Conservation (phyloP, 2,113 vertebrate species). For the Cricetomys ansorgei region DNA sequence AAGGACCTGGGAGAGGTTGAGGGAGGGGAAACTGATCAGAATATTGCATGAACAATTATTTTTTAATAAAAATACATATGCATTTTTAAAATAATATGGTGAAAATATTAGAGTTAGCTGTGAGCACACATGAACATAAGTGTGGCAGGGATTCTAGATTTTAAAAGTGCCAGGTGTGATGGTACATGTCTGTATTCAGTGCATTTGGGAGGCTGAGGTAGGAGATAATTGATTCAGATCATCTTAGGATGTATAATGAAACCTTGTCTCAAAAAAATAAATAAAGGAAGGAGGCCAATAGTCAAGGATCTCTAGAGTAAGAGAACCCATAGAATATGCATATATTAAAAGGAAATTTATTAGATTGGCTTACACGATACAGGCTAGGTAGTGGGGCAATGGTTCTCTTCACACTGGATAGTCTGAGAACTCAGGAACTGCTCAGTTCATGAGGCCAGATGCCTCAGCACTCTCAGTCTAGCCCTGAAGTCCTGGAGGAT, state of each 20-base stretch:
- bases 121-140: not conserved
- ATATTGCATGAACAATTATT: not conserved
- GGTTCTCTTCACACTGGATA: not conserved
- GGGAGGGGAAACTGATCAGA: not conserved
- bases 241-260: not conserved
- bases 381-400: no score
- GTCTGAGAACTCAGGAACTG: not conserved
- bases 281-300: not conserved
- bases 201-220: not conserved
- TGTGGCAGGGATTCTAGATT: not conserved
- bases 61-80: no score
- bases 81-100: not conserved
- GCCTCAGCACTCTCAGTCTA: not conserved
- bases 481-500: not conserved
- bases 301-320: not conserved
- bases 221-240: not conserved
- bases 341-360: not conserved
- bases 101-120: not conserved
- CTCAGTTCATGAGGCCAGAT: not conserved
- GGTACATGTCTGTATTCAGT: not conserved
- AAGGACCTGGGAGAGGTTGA: not conserved
- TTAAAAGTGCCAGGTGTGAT: not conserved
- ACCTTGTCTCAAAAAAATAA: not conserved
- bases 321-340: not conserved
- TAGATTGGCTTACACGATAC: not conserved